A percentile compares a stretch with the other conserved stretches of the same genome.
phyloP scores from a whole-genome alignment of 2,113 vertebrate genomes.

The Centropristis striata region DNA sequence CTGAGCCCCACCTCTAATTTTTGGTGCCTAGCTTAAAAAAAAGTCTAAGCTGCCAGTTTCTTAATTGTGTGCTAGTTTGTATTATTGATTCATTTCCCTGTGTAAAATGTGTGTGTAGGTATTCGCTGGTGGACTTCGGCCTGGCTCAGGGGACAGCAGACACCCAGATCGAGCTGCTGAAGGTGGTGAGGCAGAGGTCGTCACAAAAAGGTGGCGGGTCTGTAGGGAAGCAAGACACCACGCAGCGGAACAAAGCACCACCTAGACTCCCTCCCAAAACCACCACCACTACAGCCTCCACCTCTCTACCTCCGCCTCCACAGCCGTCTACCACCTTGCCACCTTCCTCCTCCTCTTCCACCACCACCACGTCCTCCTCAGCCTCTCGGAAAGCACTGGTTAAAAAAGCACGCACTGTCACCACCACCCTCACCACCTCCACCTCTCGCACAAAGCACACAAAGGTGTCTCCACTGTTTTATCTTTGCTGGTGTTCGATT shows the following conservation, averaged over 20 bases:
- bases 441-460: constrained; percentile 86
- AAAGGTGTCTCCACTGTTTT: constrained; percentile 83
- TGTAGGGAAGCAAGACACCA: constrained; percentile 77
- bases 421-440: constrained; percentile 48
- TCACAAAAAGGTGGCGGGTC: constrained; percentile 87
- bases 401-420: constrained; percentile 83
- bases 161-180: constrained; percentile 94
- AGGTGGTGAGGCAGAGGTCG: constrained; percentile 88
- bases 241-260: constrained; percentile 80
- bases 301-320: constrained; percentile 58
- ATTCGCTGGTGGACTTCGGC: constrained; percentile 97
- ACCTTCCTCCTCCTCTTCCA: constrained; percentile 68
- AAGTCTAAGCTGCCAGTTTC: too few relatives aligned
- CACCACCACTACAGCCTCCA: constrained; percentile 60
- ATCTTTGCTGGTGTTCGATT: background rate
- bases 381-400: constrained; percentile 83
- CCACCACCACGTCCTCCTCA: constrained; percentile 70
- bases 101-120: constrained; percentile 82
- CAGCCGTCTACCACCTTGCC: constrained; percentile 56
- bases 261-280: constrained; percentile 35
- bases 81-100: background rate
- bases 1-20: too few relatives aligned
- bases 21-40: too few relatives aligned
- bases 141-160: constrained; percentile 95
- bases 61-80: too few relatives aligned